Conservation (phyloP, 1,140 invertebrate species). For the Cecropterus lyciades region DNA sequence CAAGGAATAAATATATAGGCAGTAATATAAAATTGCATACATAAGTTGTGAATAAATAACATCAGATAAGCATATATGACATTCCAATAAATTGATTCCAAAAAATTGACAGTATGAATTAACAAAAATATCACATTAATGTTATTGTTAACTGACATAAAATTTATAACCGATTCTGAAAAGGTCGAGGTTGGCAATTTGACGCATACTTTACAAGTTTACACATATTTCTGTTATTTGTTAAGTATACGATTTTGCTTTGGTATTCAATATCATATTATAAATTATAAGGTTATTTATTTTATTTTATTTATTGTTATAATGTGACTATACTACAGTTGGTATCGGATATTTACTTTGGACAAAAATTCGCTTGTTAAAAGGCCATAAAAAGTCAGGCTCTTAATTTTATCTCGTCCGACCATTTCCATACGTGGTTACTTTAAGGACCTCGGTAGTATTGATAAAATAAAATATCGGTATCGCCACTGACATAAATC, state of each 20-base stretch:
- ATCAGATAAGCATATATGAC: slow-evolving; percentile 1
- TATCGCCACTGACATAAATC: slow-evolving; percentile 21
- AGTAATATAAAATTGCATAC: no score
- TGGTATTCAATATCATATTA: no score
- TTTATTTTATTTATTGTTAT: no score
- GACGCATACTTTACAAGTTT: not conserved
- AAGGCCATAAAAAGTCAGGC: not conserved
- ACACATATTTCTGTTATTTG: not conserved
- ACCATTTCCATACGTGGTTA: not conserved
- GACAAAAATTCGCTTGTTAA: not conserved
- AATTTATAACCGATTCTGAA: not conserved
- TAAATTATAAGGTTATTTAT: no score
- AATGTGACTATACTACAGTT: no score
- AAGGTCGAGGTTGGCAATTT: not conserved
- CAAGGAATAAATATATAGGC: no score
- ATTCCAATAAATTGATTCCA: not conserved
- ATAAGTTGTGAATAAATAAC: slow-evolving; percentile 5
- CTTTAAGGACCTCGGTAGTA: not conserved
- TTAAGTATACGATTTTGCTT: no score
- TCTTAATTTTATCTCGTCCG: not conserved
- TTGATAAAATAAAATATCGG: slow-evolving; percentile 24
- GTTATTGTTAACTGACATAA: no score
- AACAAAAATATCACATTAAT: no score
- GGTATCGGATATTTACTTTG: no score
- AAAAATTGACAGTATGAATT: not conserved